Evolutionary conservation across 1,140 invertebrate species (phyloP).

Genomic region (Leguminivora glycinivorella): DNA sequence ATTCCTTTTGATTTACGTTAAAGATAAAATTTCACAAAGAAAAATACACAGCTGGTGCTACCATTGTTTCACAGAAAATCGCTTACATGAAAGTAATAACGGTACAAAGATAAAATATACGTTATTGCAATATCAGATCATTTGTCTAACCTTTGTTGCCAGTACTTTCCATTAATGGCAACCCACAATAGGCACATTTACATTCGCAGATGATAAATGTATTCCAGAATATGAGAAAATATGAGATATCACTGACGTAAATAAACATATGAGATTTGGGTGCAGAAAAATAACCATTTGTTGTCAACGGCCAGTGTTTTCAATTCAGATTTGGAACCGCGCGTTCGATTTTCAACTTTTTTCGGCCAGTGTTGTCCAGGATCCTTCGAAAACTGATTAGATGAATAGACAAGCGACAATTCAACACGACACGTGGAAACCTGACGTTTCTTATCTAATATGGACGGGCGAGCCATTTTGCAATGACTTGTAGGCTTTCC

Average conservation of each 20-base stretch:
- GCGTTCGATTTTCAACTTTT: neutral
- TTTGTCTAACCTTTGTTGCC: constrained; percentile 22
- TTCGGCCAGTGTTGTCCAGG: neutral
- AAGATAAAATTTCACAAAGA: neutral
- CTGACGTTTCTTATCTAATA: constrained; percentile 25
- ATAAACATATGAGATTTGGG: neutral
- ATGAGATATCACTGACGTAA: neutral
- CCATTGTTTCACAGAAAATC: neutral
- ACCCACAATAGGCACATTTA: constrained; percentile 24
- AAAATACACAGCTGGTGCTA: neutral
- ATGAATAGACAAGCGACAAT: neutral
- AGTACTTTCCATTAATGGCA: constrained; percentile 9
- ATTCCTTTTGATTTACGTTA: neutral
- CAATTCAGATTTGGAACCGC: neutral
- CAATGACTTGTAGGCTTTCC: constrained; percentile 15
- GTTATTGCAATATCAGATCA: constrained; percentile 11
- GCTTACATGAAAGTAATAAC: neutral
- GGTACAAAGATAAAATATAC: neutral
- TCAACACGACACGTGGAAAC: constrained; percentile 17
- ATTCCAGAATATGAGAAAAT: neutral
- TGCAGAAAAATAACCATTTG: neutral
- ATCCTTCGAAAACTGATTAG: neutral
- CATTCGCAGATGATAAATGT: constrained; percentile 19
- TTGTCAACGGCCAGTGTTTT: neutral
- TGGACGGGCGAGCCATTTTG: constrained; percentile 23